phyloP scores from a whole-genome alignment of 2,113 vertebrate species.

The Sporophila hypoxantha region DNA sequence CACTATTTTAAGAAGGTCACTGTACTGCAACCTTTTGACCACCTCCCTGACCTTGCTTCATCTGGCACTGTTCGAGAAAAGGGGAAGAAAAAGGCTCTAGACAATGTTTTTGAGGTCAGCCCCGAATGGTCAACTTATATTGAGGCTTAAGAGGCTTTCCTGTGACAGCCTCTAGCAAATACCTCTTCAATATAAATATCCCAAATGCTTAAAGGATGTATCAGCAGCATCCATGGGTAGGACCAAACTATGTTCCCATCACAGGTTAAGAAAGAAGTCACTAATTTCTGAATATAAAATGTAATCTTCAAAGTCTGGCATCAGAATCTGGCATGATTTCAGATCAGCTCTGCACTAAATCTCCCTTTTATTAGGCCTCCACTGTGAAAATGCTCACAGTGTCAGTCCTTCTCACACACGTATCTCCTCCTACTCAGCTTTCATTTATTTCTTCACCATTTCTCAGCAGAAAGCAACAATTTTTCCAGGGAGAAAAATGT shows the following conservation, averaged over 20 bases:
- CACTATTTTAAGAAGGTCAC: not conserved
- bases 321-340: not conserved
- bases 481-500: not conserved
- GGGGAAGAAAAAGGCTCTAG: not conserved
- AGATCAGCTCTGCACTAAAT: not conserved
- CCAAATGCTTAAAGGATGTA: not conserved
- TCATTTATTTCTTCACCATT: not conserved
- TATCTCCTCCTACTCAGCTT: not conserved
- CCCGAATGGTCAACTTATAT: accelerated
- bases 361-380: not conserved
- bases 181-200: not conserved
- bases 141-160: not conserved
- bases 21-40: accelerated
- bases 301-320: not conserved
- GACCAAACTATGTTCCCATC: not conserved
- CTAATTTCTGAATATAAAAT: not conserved
- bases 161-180: not conserved
- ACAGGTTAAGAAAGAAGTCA: not conserved
- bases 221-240: not conserved
- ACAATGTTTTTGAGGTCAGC: not conserved
- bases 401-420: not conserved
- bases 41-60: not conserved
- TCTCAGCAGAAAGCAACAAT: not conserved
- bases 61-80: not conserved
- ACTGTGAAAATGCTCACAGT: not conserved